Conservation (phyloP, 2,113 vertebrate species). For the Anser brachyrhynchus region DNA sequence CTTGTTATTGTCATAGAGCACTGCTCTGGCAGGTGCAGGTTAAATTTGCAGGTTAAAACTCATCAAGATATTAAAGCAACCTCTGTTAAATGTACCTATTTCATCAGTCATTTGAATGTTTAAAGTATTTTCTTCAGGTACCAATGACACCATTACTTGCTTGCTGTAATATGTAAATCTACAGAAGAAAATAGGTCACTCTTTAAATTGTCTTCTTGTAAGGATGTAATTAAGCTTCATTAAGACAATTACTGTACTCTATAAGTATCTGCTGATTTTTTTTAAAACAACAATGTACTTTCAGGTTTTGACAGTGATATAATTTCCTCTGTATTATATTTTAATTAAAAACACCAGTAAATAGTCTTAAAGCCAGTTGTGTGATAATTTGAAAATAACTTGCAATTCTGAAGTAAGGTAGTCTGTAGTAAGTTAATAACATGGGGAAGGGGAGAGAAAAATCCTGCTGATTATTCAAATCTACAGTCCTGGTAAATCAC, state of each 20-base stretch:
- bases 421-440: background rate
- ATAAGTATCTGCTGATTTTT: slow-evolving; percentile 11
- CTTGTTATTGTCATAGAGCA: background rate
- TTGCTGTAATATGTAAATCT: slow-evolving; percentile 65
- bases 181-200: slow-evolving; percentile 69
- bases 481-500: background rate
- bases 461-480: background rate
- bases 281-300: background rate
- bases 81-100: slow-evolving; percentile 32
- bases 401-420: background rate
- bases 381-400: slow-evolving; percentile 16
- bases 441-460: background rate
- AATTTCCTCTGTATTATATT: slow-evolving; percentile 39
- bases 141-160: slow-evolving; percentile 18
- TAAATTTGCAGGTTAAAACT: slow-evolving; percentile 24
- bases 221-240: slow-evolving; percentile 52
- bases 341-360: slow-evolving; percentile 52
- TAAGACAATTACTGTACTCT: slow-evolving; percentile 58
- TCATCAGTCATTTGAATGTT: slow-evolving; percentile 58
- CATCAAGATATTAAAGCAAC: slow-evolving; percentile 27
- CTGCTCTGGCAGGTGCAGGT: background rate
- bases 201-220: slow-evolving; percentile 50
- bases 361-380: slow-evolving; percentile 33
- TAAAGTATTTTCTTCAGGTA: slow-evolving; percentile 43
- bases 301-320: slow-evolving; percentile 26